Conservation (phyloP, 1,140 invertebrate species). For the Bombus superbus region DNA sequence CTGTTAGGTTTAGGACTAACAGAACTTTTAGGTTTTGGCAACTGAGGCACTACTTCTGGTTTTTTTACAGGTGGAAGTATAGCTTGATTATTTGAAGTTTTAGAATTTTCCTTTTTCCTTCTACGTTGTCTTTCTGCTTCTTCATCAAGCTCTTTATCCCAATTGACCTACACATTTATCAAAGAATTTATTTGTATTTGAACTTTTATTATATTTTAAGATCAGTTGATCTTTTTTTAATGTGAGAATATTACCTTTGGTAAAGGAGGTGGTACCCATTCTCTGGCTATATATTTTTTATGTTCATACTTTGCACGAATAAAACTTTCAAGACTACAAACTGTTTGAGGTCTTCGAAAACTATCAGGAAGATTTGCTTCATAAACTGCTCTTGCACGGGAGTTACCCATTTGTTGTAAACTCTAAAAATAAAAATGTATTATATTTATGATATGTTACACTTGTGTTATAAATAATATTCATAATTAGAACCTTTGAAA, state of each 20-base stretch:
- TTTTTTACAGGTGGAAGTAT: slow-evolving; percentile 78
- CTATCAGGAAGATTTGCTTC: slow-evolving; percentile 98
- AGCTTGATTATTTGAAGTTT: slow-evolving; percentile 77
- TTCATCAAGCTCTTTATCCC: slow-evolving; percentile 94
- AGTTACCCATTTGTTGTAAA: slow-evolving; percentile 99
- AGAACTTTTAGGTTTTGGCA: slow-evolving; percentile 85
- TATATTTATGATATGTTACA: neutral
- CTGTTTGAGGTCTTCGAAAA: slow-evolving; percentile 96
- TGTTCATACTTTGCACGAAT: slow-evolving; percentile 99
- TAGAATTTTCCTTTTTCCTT: slow-evolving; percentile 87
- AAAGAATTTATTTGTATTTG: neutral
- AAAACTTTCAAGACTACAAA: slow-evolving; percentile 96
- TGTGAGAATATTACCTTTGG: slow-evolving; percentile 86
- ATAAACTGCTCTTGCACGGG: slow-evolving; percentile 97
- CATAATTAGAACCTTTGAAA: neutral
- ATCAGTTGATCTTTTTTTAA: neutral
- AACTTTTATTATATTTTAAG: neutral
- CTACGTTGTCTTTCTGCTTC: slow-evolving; percentile 91
- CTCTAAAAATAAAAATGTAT: slow-evolving; percentile 83
- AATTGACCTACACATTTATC: slow-evolving; percentile 80
- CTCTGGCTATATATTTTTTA: slow-evolving; percentile 98
- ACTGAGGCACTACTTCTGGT: slow-evolving; percentile 83
- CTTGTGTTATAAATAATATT: neutral
- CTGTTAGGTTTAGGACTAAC: slow-evolving; percentile 88
- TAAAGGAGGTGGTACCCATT: slow-evolving; percentile 95